Base-by-base conservation (phyloP, 1,140 invertebrate species). In the Phthorimaea operculella region DNA sequence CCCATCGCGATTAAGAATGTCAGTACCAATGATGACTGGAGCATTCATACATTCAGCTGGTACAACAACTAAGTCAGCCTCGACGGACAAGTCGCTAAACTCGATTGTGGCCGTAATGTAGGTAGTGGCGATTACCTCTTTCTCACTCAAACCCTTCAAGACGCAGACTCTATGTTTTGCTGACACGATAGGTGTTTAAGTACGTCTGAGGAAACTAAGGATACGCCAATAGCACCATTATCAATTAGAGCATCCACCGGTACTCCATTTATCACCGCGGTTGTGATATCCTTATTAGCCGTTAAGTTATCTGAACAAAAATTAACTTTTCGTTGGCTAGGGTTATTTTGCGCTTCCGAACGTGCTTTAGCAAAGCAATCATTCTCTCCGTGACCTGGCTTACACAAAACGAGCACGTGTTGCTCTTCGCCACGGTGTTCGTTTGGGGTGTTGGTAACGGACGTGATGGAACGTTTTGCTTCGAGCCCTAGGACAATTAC, bases 201-300 rank as follows among this genome's bases (percentile, higher is more conserved):
- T 8, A 64, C 51, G 2, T 53, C 48, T 0, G 62, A 64, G 1
- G 66, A 67, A 11, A 68, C 61, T 1, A 68, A 45, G 14, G 68
- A 71, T 1, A 71, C 54, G 33, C 58, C 53, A 7, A 62, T 39
- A 0, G 66, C 62, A 9, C 67, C 64, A 12, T 64, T 72, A 33
- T 70, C 63, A 0, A 72, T 70, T 1, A 70, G 44, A 5, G 64
- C 51, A 33, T 70, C 68, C 7, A 70, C 49, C 0, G 68, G 64
- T 33, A 64, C 52, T 1, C 68, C 63, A 6, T 63, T 17, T 10
- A 73, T 47, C 4, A 73, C 63, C 0, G 59, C 70, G 0, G 50
- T 47, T 17, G 3, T 47, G 0, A 72, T 48, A 16, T 69, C 70
- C 4, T 34, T 57, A 21, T 50, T 58, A 14, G 15, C n/a, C 3